Evolutionary conservation across 2,113 vertebrate genomes (phyloP), one percentile per base, ranked within the genome.

Genomic region (Sisor rabdophorus): DNA sequence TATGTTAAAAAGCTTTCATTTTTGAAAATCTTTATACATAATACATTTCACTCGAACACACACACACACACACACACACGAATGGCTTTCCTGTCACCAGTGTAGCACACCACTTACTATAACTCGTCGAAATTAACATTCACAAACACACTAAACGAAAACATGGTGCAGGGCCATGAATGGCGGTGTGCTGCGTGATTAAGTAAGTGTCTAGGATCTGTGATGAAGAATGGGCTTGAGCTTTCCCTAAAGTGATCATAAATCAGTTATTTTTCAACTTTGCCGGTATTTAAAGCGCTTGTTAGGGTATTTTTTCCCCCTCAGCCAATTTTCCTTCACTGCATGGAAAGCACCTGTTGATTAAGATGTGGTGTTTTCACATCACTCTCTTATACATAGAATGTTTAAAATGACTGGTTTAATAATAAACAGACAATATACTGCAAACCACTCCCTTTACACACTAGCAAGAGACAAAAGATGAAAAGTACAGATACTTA

Each of bases 201-300:
- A 56, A 76, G 47, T 56, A 30, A 36, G 47, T 28, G 58, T 32
- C 44, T 54, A 16, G 30, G 55, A 17, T 53, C n/a, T 58, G 32
- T 40, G 70, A 71, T 52, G 72, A 71, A 63, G 50, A 55, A n/a
- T 30, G 56, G 44, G 47, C 65, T 58, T 19, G 58, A 74, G 16
- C 50, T 76, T 40, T 52, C 71, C 73, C 80, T 71, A 75, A 59
- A 44, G 40, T 79, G 82, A 79, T 75, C 70, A 61, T 80, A 73
- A 74, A 68, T 84, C 80, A 77, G 40, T 77, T 71, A 79, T 77
- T 71, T 63, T 63, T 68, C 69, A 76, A 58, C 71, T 32, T 26
- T 44, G 64, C 64, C 53, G 53, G 47, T 65, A 22, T 16, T 78
- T 73, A 75, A 73, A 75, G 9, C 16, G 24, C 19, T 26, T 26